Base-by-base conservation (phyloP, 2,797 vertebrate genomes). In the Lophius americanus region DNA sequence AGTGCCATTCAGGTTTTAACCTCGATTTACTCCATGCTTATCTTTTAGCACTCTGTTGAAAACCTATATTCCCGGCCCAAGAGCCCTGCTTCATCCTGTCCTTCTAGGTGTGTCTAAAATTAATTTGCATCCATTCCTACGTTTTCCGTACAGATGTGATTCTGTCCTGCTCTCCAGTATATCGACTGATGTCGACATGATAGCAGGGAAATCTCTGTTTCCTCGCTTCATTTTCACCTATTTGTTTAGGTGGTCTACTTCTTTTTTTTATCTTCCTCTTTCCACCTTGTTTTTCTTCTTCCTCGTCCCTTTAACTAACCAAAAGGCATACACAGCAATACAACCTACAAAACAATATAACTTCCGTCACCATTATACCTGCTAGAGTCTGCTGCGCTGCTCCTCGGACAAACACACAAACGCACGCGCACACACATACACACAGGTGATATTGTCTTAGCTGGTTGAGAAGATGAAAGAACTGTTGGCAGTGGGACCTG, bases 21-120 rank as follows among this genome's bases (percentile, higher is more conserved):
- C 23, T 23, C 23, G 23, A 3, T 9, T 32, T n/a, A 33, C 39
- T 11, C 51, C 39, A 41, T 38, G 9, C 35, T 35, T 72, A 57
- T 62, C 43, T 56, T 82, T 79, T 79, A 82, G 79, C 82, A 82
- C 67, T 83, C 78, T 86, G 82, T 84, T 78, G 58, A 74, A 70
- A 75, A 76, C 79, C 70, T 70, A 70, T 70, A 64, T 84, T 23
- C 23, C 23, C 70, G 77, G 52, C 73, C 57, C 70, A 76, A 23
- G 68, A 35, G 36, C 66, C 53, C 66, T 41, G 63, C 75, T 72
- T 75, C 81, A 64, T 68, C 49, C 64, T 44, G 60, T 69, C 52
- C 55, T 39, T 75, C 56, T 46, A 48, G 63, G 59, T 78, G 63
- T 73, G 59, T 70, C 44, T 55, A 9, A 23, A 23, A 23, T 23